phyloP scores from a whole-genome alignment of 1,140 invertebrate genomes.

The Bombus pascuorum region DNA sequence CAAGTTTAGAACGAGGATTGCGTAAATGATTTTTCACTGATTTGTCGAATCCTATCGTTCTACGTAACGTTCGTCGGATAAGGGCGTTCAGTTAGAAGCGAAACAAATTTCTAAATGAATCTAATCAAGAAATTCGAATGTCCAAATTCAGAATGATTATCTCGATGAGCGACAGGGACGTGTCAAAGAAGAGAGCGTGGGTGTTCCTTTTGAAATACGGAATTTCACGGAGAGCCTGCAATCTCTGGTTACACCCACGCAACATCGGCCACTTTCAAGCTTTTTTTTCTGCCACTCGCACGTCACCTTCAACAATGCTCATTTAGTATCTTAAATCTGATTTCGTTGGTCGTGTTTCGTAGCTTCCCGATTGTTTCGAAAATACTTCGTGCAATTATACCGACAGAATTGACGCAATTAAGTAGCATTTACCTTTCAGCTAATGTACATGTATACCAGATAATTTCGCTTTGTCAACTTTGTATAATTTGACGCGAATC shows the following conservation, averaged over 20 bases:
- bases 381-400: neutral
- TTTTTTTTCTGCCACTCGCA: neutral
- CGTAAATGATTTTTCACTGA: slow-evolving; percentile 28
- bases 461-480: neutral
- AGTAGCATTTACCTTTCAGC: neutral
- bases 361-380: neutral
- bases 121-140: neutral
- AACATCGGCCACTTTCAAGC: neutral
- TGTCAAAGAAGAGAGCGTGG: slow-evolving; percentile 10
- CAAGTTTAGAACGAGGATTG: slow-evolving; percentile 22
- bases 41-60: neutral
- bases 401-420: neutral
- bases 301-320: neutral
- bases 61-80: neutral
- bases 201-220: slow-evolving; percentile 8
- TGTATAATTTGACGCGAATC: no score
- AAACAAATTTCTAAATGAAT: neutral
- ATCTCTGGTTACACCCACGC: slow-evolving; percentile 24
- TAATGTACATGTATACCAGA: neutral
- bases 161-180: neutral
- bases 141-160: neutral
- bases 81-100: neutral
- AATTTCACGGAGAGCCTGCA: slow-evolving; percentile 31
- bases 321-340: slow-evolving; percentile 1
- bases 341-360: neutral